Evolutionary conservation across 2,797 vertebrate genomes (phyloP).

Genomic region (Danio albolineatus): DNA sequence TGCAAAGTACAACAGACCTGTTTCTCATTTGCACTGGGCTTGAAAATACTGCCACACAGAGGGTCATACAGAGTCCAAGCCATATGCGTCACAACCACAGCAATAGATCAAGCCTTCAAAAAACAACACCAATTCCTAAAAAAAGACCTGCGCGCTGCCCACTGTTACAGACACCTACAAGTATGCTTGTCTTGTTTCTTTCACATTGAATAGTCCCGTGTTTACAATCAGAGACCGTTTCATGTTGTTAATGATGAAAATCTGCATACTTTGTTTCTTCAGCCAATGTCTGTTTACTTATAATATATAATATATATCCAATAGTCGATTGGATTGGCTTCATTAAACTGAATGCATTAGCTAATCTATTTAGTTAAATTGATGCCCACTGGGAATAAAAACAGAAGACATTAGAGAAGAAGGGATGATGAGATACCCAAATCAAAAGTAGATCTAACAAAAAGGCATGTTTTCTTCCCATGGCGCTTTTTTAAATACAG

Average conservation of each 20-base stretch:
- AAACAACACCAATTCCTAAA: background rate
- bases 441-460: no score
- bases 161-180: slow-evolving; percentile 7
- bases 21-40: slow-evolving; percentile 4
- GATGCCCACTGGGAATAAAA: background rate
- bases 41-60: slow-evolving; percentile 8
- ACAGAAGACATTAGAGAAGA: background rate
- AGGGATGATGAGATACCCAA: no score
- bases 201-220: background rate
- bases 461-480: no score
- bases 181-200: background rate
- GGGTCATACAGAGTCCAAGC: slow-evolving; percentile 8
- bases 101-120: slow-evolving; percentile 6
- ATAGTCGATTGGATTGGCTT: background rate
- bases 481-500: no score
- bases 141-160: background rate
- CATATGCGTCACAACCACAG: background rate
- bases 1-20: slow-evolving; percentile 5
- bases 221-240: background rate
- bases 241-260: background rate
- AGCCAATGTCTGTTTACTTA: slow-evolving; percentile 6
- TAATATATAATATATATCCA: no score
- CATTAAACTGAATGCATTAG: slow-evolving; percentile 20
- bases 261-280: background rate
- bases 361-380: slow-evolving; percentile 27